A percentile compares a stretch with the other conserved stretches of the same genome.
Evolutionary conservation across 2,888 invertebrate genomes (phyloP).

Genomic region (Bibio marci): DNA sequence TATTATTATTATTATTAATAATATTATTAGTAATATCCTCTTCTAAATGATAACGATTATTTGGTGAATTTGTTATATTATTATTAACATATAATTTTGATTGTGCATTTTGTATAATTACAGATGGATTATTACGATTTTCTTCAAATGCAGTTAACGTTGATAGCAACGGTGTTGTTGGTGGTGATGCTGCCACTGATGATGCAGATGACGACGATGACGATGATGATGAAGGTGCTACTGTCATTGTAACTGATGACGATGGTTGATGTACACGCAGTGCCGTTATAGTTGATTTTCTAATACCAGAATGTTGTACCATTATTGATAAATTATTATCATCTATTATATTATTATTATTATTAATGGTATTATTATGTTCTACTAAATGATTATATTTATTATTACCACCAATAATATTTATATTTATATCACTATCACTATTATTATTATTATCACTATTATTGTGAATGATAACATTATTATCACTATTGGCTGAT

Average conservation of each 20-base stretch:
- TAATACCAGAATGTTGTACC: constrained; percentile 2
- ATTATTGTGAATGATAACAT: background rate
- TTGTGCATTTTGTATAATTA: constrained; percentile 6
- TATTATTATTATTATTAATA: background rate
- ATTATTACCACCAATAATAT: no score
- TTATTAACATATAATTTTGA: background rate
- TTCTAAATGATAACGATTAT: no score
- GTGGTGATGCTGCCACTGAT: constrained; percentile 4
- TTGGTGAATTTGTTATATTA: background rate
- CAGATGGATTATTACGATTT: constrained; percentile 6
- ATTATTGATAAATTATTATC: no score
- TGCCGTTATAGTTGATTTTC: no score
- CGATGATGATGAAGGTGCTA: background rate
- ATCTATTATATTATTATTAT: no score
- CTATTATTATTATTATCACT: background rate
- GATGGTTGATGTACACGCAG: no score
- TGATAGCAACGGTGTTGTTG: constrained; percentile 7
- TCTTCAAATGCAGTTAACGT: background rate
- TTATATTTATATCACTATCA: background rate
- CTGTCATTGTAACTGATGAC: constrained; percentile 3
- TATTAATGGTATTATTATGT: no score
- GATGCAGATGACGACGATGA: background rate
- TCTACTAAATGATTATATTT: no score
- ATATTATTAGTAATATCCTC: no score
- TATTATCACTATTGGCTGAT: background rate